Evolutionary conservation across 1,140 invertebrate species (phyloP), one percentile per base, ranked within the genome.

Genomic region (Drosophila seguyi): DNA sequence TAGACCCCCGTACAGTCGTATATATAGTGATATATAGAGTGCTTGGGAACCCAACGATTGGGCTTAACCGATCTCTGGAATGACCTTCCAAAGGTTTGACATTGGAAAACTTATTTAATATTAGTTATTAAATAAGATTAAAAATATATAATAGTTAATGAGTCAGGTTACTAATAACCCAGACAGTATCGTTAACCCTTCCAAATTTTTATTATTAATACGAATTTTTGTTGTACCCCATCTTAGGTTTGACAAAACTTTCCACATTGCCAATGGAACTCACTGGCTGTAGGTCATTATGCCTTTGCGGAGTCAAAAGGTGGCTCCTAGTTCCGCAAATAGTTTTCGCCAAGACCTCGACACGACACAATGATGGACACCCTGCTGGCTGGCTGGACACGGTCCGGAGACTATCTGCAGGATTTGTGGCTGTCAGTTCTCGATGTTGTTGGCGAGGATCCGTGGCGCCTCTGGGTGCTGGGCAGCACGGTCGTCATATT

Each of bases 391-490:
- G 56, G 65, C 16, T 90, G 85, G 86, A 62, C 66, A 7, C 56
- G 66, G 18, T n/a, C 75, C 11, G 85, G 81, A 11, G 67, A 90
- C 22, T 25, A 38, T 31, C 22, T 82, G 8, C 90, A 91, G 63
- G 29, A 45, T 4, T 48, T 34, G 13, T 91, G 90, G 90, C 4
- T 31, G 14, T 10, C 27, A 1, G 39, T 91, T 1, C 75, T 91
- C 36, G 73, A 84, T 22, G 27, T 88, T 39, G 71, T 68, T 59
- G 92, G 90, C 5, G 92, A 93, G 18, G 95, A 97, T 94, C 94
- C 95, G 0, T 93, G 94, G 44, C 93, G 86, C 0, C 88, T 96
- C 56, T 95, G 95, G 94, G 94, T 96, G 50, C 94, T 94, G 88
- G 95, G 95, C 94, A 94, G 93, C 27, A 79, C 84, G 5, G 52